phyloP scores from a whole-genome alignment of 2,797 vertebrate species.

The Paramormyrops hopkinsi region DNA sequence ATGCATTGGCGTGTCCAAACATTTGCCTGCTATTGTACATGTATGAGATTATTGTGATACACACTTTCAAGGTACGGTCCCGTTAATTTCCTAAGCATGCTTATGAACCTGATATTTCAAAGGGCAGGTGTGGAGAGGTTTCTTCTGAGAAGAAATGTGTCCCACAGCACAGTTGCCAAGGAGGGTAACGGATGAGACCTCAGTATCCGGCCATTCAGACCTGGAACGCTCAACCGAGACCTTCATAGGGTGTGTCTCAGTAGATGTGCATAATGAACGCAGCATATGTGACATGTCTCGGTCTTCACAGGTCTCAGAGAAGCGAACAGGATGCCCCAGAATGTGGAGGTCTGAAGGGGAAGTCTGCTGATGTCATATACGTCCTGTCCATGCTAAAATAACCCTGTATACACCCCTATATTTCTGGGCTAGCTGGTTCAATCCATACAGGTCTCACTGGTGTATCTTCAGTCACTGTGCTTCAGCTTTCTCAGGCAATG shows the following conservation, averaged over 20 bases:
- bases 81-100: neutral
- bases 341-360: neutral
- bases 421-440: neutral
- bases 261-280: neutral
- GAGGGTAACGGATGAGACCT: neutral
- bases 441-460: neutral
- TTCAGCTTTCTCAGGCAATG: neutral
- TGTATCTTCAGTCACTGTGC: neutral
- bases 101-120: neutral
- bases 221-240: neutral
- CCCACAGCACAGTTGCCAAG: neutral
- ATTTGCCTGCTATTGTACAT: neutral
- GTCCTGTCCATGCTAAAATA: neutral
- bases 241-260: neutral
- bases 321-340: neutral
- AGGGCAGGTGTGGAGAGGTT: neutral
- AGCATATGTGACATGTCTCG: neutral
- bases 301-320: neutral
- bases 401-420: neutral
- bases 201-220: neutral
- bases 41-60: neutral
- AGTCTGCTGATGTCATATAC: neutral
- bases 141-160: neutral
- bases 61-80: neutral
- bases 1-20: neutral